Evolutionary conservation across 2,888 invertebrate genomes (phyloP).

Genomic region (Epiblema foenella): DNA sequence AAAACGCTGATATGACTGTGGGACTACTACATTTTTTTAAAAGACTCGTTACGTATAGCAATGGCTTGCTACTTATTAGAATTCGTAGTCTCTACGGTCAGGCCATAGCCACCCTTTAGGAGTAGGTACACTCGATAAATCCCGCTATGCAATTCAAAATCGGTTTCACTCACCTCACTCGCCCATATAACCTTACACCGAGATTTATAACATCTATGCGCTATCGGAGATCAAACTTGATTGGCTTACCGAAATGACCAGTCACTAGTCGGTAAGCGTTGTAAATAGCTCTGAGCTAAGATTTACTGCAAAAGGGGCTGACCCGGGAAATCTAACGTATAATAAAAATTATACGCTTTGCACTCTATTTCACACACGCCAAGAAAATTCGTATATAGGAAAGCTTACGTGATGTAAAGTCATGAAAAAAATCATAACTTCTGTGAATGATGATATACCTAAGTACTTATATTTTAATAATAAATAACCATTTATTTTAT

Average conservation of each 20-base stretch:
- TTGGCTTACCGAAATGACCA: neutral
- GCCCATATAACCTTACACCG: neutral
- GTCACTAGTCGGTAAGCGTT: neutral
- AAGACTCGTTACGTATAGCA: too few relatives aligned
- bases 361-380: neutral
- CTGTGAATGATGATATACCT: too few relatives aligned
- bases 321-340: constrained; percentile 24
- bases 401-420: neutral
- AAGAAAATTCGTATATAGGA: neutral
- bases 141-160: neutral
- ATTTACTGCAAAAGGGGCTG: constrained; percentile 18
- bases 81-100: neutral
- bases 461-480: too few relatives aligned
- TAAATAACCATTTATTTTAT: too few relatives aligned
- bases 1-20: too few relatives aligned
- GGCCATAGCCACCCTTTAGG: neutral
- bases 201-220: neutral
- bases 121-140: constrained; percentile 24
- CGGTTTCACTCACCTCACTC: neutral
- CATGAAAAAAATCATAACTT: neutral
- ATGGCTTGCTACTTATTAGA: too few relatives aligned
- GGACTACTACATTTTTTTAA: too few relatives aligned
- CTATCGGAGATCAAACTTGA: neutral
- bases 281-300: constrained; percentile 5
- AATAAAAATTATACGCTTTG: constrained; percentile 15